phyloP scores from a whole-genome alignment of 2,888 invertebrate species.

The Yponomeuta plumbellus region DNA sequence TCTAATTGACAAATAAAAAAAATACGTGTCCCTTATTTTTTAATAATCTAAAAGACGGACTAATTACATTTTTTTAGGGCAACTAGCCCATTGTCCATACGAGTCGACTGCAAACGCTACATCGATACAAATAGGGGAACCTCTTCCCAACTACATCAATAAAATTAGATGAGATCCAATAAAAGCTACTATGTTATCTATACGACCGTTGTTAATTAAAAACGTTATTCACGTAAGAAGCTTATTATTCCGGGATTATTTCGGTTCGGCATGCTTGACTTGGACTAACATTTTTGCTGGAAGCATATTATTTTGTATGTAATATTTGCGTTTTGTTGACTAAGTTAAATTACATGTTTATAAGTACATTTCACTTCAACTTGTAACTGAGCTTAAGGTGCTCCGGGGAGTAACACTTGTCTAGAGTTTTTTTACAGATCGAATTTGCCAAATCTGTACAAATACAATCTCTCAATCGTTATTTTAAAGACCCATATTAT shows the following conservation, averaged over 20 bases:
- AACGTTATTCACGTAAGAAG: constrained; percentile 29
- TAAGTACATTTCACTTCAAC: too few relatives aligned
- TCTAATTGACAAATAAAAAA: too few relatives aligned
- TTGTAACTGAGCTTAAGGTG: too few relatives aligned
- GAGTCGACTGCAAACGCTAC: not conserved
- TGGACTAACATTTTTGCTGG: not conserved
- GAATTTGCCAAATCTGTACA: too few relatives aligned
- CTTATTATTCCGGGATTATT: constrained; percentile 7
- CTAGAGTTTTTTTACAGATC: too few relatives aligned
- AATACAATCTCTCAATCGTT: too few relatives aligned
- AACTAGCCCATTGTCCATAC: not conserved
- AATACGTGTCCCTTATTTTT: too few relatives aligned
- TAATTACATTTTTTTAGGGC: too few relatives aligned
- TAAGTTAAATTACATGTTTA: not conserved
- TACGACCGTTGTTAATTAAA: constrained; percentile 40
- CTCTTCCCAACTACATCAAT: not conserved
- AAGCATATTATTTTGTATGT: not conserved
- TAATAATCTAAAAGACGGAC: too few relatives aligned
- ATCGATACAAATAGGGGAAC: not conserved
- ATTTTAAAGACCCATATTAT: too few relatives aligned
- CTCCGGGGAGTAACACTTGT: too few relatives aligned
- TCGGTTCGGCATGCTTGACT: not conserved
- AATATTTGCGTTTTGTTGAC: not conserved
- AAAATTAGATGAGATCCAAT: constrained; percentile 23
- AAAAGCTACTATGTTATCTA: constrained; percentile 35